A percentile compares a stretch with the other conserved stretches of the same genome.
phyloP scores from a whole-genome alignment of 2,888 invertebrate genomes.

The Horisme vitalbata region DNA sequence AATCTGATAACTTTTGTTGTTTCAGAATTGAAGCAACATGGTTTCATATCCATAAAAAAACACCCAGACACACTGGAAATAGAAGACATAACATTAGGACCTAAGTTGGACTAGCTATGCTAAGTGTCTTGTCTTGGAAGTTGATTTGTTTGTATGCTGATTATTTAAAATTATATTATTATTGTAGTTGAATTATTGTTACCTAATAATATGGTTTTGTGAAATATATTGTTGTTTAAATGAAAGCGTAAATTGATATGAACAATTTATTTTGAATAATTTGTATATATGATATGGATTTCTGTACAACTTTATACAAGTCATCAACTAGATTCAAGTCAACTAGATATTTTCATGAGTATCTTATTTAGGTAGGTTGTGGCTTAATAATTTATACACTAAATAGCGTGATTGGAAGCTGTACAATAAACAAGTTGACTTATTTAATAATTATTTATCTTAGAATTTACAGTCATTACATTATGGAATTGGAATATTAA shows the following conservation, averaged over 20 bases:
- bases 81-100: slow-evolving; percentile 51
- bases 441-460: slow-evolving; percentile 54
- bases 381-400: slow-evolving; percentile 76
- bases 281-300: slow-evolving; percentile 80
- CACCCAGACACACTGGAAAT: slow-evolving; percentile 56
- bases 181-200: slow-evolving; percentile 7
- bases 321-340: slow-evolving; percentile 79
- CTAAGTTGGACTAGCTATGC: slow-evolving; percentile 39
- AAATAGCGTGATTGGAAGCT: slow-evolving; percentile 70
- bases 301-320: slow-evolving; percentile 80
- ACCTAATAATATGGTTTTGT: too few species aligned
- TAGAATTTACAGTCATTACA: slow-evolving; percentile 72
- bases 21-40: slow-evolving; percentile 67
- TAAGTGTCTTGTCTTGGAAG: slow-evolving; percentile 5
- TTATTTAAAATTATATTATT: slow-evolving; percentile 20
- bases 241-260: slow-evolving; percentile 64
- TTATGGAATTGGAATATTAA: slow-evolving; percentile 70
- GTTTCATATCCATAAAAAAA: slow-evolving; percentile 56
- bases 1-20: slow-evolving; percentile 15
- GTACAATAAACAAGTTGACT: slow-evolving; percentile 74
- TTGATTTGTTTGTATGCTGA: slow-evolving; percentile 14
- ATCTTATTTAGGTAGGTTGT: slow-evolving; percentile 72
- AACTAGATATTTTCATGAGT: slow-evolving; percentile 79
- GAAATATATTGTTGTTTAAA: slow-evolving; percentile 37
- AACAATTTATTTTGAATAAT: slow-evolving; percentile 81